phyloP scores from a whole-genome alignment of 2,888 invertebrate genomes.

The Rhynchonema sp. region DNA sequence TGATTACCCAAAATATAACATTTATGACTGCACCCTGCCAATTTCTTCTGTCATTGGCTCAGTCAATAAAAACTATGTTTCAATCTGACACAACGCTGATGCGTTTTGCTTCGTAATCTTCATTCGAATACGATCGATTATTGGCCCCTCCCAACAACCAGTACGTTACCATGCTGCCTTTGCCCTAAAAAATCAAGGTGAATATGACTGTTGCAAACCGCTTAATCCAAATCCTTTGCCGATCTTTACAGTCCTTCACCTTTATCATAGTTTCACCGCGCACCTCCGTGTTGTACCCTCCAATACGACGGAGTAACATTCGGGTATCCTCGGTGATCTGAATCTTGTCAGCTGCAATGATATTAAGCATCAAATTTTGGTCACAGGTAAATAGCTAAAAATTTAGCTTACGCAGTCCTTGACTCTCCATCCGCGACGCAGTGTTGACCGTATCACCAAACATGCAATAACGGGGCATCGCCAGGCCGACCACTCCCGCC shows the following conservation, averaged over 20 bases:
- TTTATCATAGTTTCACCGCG: not conserved
- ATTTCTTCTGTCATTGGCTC: too few relatives aligned
- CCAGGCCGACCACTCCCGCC: conserved; percentile 27
- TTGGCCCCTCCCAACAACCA: conserved; percentile 51
- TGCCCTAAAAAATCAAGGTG: conserved; percentile 62
- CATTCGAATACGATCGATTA: too few relatives aligned
- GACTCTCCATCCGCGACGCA: conserved; percentile 8
- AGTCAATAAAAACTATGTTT: too few relatives aligned
- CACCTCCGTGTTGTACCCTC: not conserved
- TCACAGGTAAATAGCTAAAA: too few relatives aligned
- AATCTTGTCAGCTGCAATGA: not conserved
- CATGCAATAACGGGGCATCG: conserved; percentile 25
- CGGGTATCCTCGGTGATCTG: not conserved
- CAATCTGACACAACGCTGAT: too few relatives aligned
- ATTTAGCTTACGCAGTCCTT: conserved; percentile 7
- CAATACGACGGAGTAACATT: not conserved
- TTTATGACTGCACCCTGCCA: too few relatives aligned
- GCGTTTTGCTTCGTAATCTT: too few relatives aligned
- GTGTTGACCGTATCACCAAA: conserved; percentile 15
- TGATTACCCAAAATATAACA: too few relatives aligned
- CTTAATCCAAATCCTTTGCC: too few relatives aligned
- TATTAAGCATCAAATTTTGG: too few relatives aligned
- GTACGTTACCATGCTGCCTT: conserved; percentile 68
- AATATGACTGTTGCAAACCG: too few relatives aligned
- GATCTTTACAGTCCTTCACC: too few relatives aligned